Evolutionary conservation across 2,888 invertebrate species (phyloP), one percentile per base, ranked within the genome.

Genomic region (Drosophila barbarae): DNA sequence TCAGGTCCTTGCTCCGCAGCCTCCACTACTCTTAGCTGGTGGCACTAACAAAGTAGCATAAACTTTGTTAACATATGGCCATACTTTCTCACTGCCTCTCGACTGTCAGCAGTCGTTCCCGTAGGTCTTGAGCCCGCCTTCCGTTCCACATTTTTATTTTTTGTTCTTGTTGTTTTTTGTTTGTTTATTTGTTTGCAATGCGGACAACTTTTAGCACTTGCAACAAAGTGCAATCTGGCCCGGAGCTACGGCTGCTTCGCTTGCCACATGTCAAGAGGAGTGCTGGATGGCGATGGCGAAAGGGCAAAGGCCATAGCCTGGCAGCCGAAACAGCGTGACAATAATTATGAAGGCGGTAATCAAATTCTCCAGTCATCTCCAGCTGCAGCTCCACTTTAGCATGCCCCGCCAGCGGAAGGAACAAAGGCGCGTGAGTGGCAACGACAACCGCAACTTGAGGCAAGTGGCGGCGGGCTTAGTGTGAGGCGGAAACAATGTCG

Each of bases 31-130:
- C n/a, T 5, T 23, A 15, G 38, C 28, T 66, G 55, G 53, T 66
- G 51, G 50, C 44, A 46, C 49, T 63, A 59, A 72, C 72, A 67
- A 67, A 75, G 72, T 72, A 70, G 67, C 75, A 75, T 78, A 71
- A 79, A 78, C 81, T 78, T 80, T 69, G 55, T 70, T 72, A 79
- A 73, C 78, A 80, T 80, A 80, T 73, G 78, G 76, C 63, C 51
- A 26, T 41, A 54, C 52, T 58, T 73, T 63, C 56, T 49, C 38
- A 34, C 47, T 42, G 52, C 34, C 50, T 55, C 23, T 57, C 35
- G 47, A 26, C 51, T 61, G 68, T 54, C 67, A 58, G 51, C 54
- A 32, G 46, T 32, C 32, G 46, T 32, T 47, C 8, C 46, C 46
- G 28, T 15, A 18, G 46, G 15, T 46, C 30, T 30, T 30, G 44